Conservation (phyloP, 2,797 vertebrate species). For the Dallia pectoralis region DNA sequence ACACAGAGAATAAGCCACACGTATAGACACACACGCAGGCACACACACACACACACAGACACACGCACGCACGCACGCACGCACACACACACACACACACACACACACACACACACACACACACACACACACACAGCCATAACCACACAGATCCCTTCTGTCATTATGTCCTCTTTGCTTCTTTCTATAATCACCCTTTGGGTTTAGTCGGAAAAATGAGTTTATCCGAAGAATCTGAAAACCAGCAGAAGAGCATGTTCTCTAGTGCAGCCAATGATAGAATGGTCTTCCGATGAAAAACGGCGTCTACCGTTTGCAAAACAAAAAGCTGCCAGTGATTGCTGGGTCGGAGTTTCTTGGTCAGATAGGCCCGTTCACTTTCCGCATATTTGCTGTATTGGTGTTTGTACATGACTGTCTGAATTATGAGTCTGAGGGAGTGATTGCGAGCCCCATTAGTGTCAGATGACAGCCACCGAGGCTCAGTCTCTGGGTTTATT, state of each 20-base stretch:
- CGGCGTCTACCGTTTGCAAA: neutral
- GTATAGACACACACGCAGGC: neutral
- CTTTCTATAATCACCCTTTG: neutral
- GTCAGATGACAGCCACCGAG: conserved; percentile 1
- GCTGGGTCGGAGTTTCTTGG: neutral
- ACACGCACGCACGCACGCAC: neutral
- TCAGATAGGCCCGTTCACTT: neutral
- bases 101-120: neutral
- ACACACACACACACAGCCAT: neutral
- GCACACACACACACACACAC: conserved; percentile 7
- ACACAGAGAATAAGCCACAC: neutral
- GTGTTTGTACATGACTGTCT: neutral
- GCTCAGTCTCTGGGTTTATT: conserved; percentile 11
- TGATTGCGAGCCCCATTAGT: neutral
- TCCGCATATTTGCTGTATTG: neutral
- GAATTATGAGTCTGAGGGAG: neutral
- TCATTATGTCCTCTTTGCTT: neutral
- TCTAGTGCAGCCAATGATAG: neutral
- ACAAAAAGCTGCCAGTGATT: neutral
- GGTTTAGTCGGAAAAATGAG: neutral
- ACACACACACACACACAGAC: neutral
- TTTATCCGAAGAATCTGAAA: neutral
- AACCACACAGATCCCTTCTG: neutral
- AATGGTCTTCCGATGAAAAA: neutral
- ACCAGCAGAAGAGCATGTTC: neutral